Base-by-base conservation (phyloP, 2,797 vertebrate genomes). In the Lutjanus argentimaculatus region DNA sequence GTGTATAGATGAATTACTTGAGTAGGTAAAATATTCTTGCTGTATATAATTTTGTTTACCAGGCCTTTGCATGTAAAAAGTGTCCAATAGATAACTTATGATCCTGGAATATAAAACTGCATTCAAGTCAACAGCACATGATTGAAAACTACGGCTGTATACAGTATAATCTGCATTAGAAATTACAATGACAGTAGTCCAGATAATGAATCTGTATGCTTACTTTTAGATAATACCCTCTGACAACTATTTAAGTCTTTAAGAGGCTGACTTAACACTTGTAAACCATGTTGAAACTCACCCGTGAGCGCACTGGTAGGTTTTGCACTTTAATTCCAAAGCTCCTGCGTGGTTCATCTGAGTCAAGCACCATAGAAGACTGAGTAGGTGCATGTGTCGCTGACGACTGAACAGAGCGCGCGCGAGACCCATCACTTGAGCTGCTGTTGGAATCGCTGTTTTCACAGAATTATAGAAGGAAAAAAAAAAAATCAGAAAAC, bases 261-360 rank as follows among this genome's bases (percentile, higher is more conserved):
- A 7, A 14, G 3, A 70, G 6, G n/a, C 5, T 11, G 15, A 66
- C 52, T 56, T 42, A 58, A 59, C 56, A 59, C 12, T 16, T 21
- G 15, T 70, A 9, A 46, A 19, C 2, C 13, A 57, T 49, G 22
- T 25, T 14, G 48, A 76, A 84, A 86, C 89, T 89, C 87, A 98
- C 98, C 99, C 95, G 99, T 99, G 55, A 99, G 70, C 99, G 97
- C 64, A 99, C 98, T 69, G 99, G 99, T 80, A 99, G 96, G 92
- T 99, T 99, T 83, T 99, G 99, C 75, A 99, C 99, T 92, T 98
- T 98, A 93, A 99, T 99, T 85, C 99, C 99, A 94, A 99, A 99
- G 91, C 99, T 99, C 90, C 98, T 97, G 11, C 98, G 97, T 22
- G 98, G 99, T 81, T 99, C 98, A 89, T 99, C 99, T 42, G 97